Percentiles rank a stretch among this genome's conserved stretches.
Conservation (phyloP, 2,797 vertebrate species). For the Coreius guichenoti region DNA sequence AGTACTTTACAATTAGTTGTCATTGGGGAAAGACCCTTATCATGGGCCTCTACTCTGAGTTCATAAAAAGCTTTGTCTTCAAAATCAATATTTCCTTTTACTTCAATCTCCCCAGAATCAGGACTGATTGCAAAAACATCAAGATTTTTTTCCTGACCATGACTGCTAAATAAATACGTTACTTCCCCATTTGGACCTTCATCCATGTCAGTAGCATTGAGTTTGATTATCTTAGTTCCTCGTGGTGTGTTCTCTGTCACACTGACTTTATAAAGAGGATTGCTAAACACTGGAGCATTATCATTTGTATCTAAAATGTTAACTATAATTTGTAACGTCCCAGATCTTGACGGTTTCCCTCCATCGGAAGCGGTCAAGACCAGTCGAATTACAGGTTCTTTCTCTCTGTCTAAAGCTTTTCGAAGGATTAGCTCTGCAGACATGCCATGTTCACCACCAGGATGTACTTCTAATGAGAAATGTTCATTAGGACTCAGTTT, state of each 20-base stretch:
- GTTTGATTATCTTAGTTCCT: slow-evolving; percentile 65
- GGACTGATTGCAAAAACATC: slow-evolving; percentile 82
- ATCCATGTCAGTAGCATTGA: slow-evolving; percentile 74
- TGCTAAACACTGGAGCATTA: slow-evolving; percentile 74
- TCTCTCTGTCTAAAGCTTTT: slow-evolving; percentile 80
- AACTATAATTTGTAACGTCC: slow-evolving; percentile 74
- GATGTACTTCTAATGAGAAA: slow-evolving; percentile 76
- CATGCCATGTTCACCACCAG: slow-evolving; percentile 70
- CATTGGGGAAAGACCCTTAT: slow-evolving; percentile 81
- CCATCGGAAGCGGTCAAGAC: slow-evolving; percentile 79
- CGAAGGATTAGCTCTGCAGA: slow-evolving; percentile 76
- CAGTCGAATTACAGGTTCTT: slow-evolving; percentile 70
- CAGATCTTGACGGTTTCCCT: slow-evolving; percentile 76
- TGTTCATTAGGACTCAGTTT: slow-evolving; percentile 76
- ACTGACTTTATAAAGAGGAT: slow-evolving; percentile 71
- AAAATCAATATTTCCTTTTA: slow-evolving; percentile 85
- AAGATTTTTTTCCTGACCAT: slow-evolving; percentile 81
- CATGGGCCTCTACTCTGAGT: slow-evolving; percentile 87
- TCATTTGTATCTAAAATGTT: slow-evolving; percentile 81
- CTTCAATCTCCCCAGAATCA: slow-evolving; percentile 81
- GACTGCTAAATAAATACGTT: slow-evolving; percentile 25
- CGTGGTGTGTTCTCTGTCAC: slow-evolving; percentile 74
- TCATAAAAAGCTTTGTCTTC: slow-evolving; percentile 85
- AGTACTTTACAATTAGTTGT: slow-evolving; percentile 86
- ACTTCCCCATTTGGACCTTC: slow-evolving; percentile 73